Base-by-base conservation (phyloP, 2,888 invertebrate genomes). In the Drosophila ustulata region DNA sequence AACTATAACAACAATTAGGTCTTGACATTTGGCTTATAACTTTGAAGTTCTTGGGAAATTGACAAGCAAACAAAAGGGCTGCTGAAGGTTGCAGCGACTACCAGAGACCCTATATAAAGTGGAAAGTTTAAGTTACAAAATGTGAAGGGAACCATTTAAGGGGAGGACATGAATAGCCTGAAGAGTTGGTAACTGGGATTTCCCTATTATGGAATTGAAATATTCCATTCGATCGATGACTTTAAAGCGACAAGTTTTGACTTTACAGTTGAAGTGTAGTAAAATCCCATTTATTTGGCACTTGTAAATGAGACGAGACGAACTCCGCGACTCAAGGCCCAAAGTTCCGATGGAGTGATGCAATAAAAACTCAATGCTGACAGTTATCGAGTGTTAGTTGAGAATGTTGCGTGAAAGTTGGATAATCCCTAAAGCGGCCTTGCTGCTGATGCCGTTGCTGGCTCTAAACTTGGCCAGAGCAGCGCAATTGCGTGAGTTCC, bases 221-320 rank as follows among this genome's bases (percentile, higher is more conserved):
- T 18, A 1, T 18, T 18, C 18, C 18, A 18, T 18, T 18, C 1
- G 18, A n/a, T 37, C n/a, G 4, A n/a, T n/a, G 37, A 11, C 3
- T n/a, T 11, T 37, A 11, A 37, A 4, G 37, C 4, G 18, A 18
- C 18, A n/a, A n/a, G 37, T n/a, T 37, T 11, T 37, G n/a, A 37
- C 37, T 37, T 11, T 11, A 37, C 11, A 37, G 3, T 7, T 13
- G 7, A 41, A 13, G 39, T 18, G 39, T 3, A 8, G 7, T 41
- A 18, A 41, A 3, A 2, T 41, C 18, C 13, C 13, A 39, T 13
- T 39, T 39, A 39, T 4, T 13, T 39, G 39, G 6, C 39, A 8
- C 39, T 41, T 41, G 39, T 18, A 41, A 41, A 18, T 41, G 39
- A 18, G 39, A 41, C 18, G 39, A 13, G 18, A 41, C 39, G 39